phyloP scores from a whole-genome alignment of 1,140 invertebrate species.

The Cydia pomonella region DNA sequence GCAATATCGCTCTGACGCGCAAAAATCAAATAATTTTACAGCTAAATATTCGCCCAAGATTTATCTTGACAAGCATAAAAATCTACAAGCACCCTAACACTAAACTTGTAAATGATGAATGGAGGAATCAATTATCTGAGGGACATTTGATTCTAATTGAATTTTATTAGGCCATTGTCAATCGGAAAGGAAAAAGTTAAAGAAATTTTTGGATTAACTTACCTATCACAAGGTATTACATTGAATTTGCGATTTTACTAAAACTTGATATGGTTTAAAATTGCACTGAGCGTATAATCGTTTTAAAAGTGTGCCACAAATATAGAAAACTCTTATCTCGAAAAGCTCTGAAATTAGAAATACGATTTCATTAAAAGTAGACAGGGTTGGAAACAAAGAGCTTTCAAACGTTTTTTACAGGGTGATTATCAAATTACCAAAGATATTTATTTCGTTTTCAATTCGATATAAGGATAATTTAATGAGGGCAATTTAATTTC shows the following conservation, averaged over 20 bases:
- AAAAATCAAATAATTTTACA: background rate
- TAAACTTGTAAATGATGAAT: no score
- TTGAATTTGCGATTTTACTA: background rate
- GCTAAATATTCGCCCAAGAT: background rate
- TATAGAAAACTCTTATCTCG: background rate
- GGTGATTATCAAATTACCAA: no score
- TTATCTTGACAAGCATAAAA: background rate
- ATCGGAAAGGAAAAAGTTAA: slow-evolving; percentile 42
- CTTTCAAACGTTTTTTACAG: no score
- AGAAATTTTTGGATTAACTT: background rate
- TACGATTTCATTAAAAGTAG: background rate
- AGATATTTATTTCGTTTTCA: no score
- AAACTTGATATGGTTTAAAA: background rate
- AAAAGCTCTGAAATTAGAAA: background rate
- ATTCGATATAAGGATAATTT: no score
- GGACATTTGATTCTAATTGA: slow-evolving; percentile 47
- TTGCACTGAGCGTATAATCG: background rate
- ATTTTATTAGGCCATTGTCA: slow-evolving; percentile 60
- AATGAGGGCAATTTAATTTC: no score
- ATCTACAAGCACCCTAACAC: background rate
- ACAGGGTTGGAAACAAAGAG: background rate
- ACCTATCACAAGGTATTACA: background rate
- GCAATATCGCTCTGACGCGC: background rate
- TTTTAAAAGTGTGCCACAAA: background rate
- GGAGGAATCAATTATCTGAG: slow-evolving; percentile 45